A percentile compares a stretch with the other conserved stretches of the same genome.
These are phyloP conservation scores for Hippocampus zosterae DNA, from an alignment of 2,113 vertebrate species.

Conservation along the genomic window DNA sequence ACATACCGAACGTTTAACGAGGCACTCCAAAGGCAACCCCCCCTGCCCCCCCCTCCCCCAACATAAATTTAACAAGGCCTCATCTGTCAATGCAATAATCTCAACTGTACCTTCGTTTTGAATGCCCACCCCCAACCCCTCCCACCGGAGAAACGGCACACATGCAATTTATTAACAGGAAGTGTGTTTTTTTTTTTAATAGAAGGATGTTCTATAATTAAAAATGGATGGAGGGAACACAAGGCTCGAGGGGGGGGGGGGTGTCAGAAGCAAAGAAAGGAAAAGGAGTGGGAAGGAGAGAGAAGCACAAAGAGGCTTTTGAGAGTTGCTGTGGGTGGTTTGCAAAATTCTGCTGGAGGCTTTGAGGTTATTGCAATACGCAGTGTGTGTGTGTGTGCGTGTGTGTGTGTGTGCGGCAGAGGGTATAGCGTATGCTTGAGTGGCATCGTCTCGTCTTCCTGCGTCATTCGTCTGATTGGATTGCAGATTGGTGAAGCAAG, in stretches of 20 bases:
- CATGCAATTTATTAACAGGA: constrained; percentile 27
- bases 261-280: constrained; percentile 24
- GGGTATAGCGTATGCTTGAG: constrained; percentile 8
- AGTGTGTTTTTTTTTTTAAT: constrained; percentile 24
- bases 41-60: background rate
- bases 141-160: constrained; percentile 1
- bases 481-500: constrained; percentile 44
- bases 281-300: constrained; percentile 22
- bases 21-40: background rate
- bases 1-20: background rate
- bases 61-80: background rate
- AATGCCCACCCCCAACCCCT: background rate
- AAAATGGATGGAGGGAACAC: constrained; percentile 29
- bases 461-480: constrained; percentile 53
- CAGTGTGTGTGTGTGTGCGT: constrained; percentile 4
- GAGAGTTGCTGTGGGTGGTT: constrained; percentile 44
- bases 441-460: constrained; percentile 27
- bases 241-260: background rate
- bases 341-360: constrained; percentile 36
- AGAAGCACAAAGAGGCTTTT: constrained; percentile 8
- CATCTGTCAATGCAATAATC: background rate
- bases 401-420: background rate
- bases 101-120: background rate
- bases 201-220: constrained; percentile 17
- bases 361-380: constrained; percentile 27